Evolutionary conservation across 2,113 vertebrate species (phyloP).

Genomic region (Turdus rufiventris): DNA sequence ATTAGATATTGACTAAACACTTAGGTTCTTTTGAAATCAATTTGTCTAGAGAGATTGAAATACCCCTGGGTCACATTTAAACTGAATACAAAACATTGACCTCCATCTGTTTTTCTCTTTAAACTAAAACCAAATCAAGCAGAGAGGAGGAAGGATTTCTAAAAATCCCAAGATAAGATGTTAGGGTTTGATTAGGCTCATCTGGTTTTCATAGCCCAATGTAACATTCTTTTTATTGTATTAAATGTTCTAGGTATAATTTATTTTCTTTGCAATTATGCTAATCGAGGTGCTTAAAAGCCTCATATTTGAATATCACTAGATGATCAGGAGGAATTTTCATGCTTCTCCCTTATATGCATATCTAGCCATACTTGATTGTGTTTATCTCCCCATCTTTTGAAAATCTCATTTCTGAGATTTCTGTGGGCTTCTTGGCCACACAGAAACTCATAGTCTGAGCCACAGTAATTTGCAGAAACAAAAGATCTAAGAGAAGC

Average conservation of each 20-base stretch:
- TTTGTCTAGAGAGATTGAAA: neutral
- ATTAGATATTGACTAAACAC: slow-evolving; percentile 9
- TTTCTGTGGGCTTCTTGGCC: neutral
- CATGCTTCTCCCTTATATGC: neutral
- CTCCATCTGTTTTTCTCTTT: neutral
- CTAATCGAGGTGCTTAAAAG: neutral
- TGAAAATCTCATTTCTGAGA: neutral
- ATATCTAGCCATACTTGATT: neutral
- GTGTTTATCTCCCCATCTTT: neutral
- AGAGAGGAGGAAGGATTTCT: neutral
- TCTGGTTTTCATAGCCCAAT: neutral
- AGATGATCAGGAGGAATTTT: neutral
- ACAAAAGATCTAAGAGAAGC: neutral
- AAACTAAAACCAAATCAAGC: neutral
- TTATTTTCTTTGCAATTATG: neutral
- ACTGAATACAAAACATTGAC: neutral
- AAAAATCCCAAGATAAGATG: neutral
- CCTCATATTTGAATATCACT: neutral
- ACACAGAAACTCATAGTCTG: neutral
- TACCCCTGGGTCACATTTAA: neutral
- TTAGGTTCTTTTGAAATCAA: slow-evolving; percentile 22
- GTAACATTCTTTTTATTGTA: neutral
- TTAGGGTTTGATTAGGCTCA: neutral
- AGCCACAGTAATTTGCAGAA: neutral
- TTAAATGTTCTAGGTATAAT: neutral